Conservation (phyloP, 2,888 invertebrate species). For the Loripinus fragilis region DNA sequence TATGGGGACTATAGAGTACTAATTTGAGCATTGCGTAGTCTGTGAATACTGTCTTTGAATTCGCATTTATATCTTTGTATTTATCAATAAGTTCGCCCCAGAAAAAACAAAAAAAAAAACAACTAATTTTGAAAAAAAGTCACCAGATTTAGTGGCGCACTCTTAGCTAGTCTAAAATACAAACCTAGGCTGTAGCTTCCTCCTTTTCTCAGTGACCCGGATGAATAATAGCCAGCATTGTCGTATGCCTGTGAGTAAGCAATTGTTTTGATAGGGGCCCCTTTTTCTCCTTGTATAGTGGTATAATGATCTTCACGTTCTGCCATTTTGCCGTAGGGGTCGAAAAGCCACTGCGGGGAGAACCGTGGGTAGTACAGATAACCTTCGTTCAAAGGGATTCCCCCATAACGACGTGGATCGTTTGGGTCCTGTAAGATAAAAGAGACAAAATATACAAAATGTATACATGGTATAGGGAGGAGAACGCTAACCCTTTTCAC, state of each 20-base stretch:
- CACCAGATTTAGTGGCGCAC: too few species aligned
- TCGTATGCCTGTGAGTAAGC: background rate
- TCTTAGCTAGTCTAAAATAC: too few species aligned
- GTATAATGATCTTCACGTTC: background rate
- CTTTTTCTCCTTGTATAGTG: background rate
- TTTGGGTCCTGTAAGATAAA: background rate
- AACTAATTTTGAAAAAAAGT: too few species aligned
- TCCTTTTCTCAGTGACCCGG: background rate
- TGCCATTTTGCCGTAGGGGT: background rate
- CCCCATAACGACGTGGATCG: constrained; percentile 16
- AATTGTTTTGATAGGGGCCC: background rate
- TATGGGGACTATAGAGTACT: too few species aligned
- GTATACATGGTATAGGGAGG: too few species aligned
- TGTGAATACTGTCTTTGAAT: too few species aligned
- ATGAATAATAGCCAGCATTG: background rate
- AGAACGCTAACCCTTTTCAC: too few species aligned
- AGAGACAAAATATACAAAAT: too few species aligned
- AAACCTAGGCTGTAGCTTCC: background rate
- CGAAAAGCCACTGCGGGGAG: background rate
- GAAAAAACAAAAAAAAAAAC: too few species aligned
- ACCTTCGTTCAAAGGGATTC: background rate
- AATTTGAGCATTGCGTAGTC: too few species aligned
- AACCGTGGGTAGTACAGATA: background rate
- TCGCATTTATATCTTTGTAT: too few species aligned
- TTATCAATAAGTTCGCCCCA: too few species aligned